A percentile compares a stretch with the other conserved stretches of the same genome.
Evolutionary conservation across 2,888 invertebrate species (phyloP).

Genomic region (Endotricha flammealis): DNA sequence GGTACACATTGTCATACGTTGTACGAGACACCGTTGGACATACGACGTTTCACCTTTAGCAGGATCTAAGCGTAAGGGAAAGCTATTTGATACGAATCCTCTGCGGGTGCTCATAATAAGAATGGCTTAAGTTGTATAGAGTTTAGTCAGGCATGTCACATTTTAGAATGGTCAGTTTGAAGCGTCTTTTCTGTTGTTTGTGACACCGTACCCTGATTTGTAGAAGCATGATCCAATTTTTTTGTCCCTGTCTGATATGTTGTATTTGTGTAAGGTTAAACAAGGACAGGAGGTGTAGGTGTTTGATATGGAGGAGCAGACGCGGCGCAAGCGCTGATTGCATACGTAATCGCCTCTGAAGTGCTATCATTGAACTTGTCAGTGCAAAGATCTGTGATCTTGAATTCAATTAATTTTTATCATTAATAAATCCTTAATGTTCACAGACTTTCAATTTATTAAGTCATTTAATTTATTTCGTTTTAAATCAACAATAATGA

Average conservation of each 20-base stretch:
- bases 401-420: too few species aligned
- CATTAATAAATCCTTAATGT: too few species aligned
- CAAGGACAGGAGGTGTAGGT: slow-evolving; percentile 37
- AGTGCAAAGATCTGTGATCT: slow-evolving; percentile 22
- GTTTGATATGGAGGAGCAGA: slow-evolving; percentile 65
- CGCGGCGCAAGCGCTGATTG: slow-evolving; percentile 45
- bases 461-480: background rate
- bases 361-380: slow-evolving; percentile 67
- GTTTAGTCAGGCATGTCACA: slow-evolving; percentile 31
- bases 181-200: slow-evolving; percentile 73
- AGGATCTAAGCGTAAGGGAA: slow-evolving; percentile 66
- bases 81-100: slow-evolving; percentile 75
- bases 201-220: slow-evolving; percentile 73
- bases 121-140: slow-evolving; percentile 53
- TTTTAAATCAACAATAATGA: too few species aligned
- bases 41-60: slow-evolving; percentile 54
- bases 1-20: slow-evolving; percentile 66
- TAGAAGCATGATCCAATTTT: slow-evolving; percentile 53
- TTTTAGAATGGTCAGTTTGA: slow-evolving; percentile 43
- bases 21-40: slow-evolving; percentile 47
- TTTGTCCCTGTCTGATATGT: slow-evolving; percentile 36
- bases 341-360: slow-evolving; percentile 56
- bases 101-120: slow-evolving; percentile 29
- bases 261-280: slow-evolving; percentile 27
- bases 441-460: background rate